These are phyloP conservation scores for Drosophila nigrodunni DNA, from an alignment of 1,140 invertebrate genomes.

Conservation along the genomic window DNA sequence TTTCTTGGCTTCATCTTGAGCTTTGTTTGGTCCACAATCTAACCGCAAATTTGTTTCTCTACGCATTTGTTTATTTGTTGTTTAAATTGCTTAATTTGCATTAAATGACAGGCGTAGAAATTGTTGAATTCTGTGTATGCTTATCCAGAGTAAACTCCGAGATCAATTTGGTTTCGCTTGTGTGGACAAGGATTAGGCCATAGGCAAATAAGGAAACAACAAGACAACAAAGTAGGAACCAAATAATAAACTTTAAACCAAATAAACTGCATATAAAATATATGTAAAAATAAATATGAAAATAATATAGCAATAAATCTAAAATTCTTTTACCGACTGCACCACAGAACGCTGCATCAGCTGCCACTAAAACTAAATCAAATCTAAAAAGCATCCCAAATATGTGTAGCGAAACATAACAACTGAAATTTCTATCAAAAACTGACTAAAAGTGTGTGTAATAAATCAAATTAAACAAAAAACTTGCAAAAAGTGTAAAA, in stretches of 20 bases:
- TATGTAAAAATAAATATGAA: not conserved
- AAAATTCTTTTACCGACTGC: constrained; percentile 29
- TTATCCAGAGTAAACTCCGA: constrained; percentile 23
- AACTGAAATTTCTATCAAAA: constrained; percentile 15
- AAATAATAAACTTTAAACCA: not conserved
- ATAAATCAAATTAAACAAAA: constrained; percentile 57
- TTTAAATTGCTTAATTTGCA: constrained; percentile 82
- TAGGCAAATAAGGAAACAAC: constrained; percentile 10
- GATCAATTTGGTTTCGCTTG: constrained; percentile 22
- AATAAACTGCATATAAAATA: not conserved
- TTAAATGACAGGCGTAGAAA: constrained; percentile 59
- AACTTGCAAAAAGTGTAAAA: constrained; percentile 7
- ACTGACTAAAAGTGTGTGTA: constrained; percentile 25
- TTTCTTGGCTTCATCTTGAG: constrained; percentile 41
- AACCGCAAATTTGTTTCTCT: constrained; percentile 44
- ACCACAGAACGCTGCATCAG: constrained; percentile 18
- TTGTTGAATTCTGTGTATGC: constrained; percentile 1
- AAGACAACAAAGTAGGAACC: constrained; percentile 3
- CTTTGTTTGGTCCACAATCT: constrained; percentile 49
- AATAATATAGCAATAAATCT: constrained; percentile 10
- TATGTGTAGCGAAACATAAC: constrained; percentile 15
- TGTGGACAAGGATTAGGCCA: constrained; percentile 16
- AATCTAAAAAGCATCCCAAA: constrained; percentile 8
- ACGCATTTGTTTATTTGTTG: constrained; percentile 59
- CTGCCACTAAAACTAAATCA: constrained; percentile 10